A percentile compares a stretch with the other conserved stretches of the same genome.
These are phyloP conservation scores for Corydoras maculifer DNA, from an alignment of 2,113 vertebrate genomes.

Conservation along the genomic window DNA sequence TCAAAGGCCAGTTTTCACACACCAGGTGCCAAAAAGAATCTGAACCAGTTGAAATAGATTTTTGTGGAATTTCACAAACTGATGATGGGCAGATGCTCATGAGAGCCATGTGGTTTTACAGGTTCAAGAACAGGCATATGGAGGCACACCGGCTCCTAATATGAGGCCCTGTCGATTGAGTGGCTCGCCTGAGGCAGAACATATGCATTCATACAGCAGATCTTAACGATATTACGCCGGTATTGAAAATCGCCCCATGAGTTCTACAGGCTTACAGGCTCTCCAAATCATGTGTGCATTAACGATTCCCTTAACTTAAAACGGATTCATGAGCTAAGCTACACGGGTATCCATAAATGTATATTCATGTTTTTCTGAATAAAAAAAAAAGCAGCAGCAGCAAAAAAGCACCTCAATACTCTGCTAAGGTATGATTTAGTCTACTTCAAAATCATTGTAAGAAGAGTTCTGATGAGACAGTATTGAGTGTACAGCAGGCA, in stretches of 20 bases:
- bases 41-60: constrained; percentile 5
- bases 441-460: no score
- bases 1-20: constrained; percentile 51
- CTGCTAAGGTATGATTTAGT: no score
- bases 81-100: neutral
- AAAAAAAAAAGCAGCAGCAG: no score
- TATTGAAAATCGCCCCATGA: neutral
- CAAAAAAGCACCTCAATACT: no score
- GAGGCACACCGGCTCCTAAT: constrained; percentile 20
- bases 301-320: no score
- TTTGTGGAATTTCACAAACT: neutral
- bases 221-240: constrained; percentile 13
- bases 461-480: no score
- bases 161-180: constrained; percentile 15
- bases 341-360: no score
- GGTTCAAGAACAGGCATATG: constrained; percentile 6
- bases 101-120: neutral
- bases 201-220: constrained; percentile 10
- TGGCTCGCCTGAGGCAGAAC: constrained; percentile 4
- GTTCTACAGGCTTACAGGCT: no score
- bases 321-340: no score
- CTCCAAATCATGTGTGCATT: no score
- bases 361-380: no score
- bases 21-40: neutral
- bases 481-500: constrained; percentile 39